phyloP scores from a whole-genome alignment of 2,113 vertebrate species.

The Noturus placidus region DNA sequence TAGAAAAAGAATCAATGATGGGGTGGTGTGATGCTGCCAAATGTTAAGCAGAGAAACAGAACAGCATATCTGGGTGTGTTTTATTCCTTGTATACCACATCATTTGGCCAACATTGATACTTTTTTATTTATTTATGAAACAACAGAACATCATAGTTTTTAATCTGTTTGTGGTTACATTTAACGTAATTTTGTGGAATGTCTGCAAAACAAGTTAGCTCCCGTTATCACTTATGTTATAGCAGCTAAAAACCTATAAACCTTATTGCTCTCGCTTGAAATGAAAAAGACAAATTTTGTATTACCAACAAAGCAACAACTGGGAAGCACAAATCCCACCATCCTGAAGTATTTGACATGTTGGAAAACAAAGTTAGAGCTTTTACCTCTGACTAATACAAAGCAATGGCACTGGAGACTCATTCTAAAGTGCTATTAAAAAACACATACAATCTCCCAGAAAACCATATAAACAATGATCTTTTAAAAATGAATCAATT shows the following conservation, averaged over 20 bases:
- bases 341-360: neutral
- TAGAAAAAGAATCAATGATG: neutral
- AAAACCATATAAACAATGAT: neutral
- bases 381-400: neutral
- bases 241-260: neutral
- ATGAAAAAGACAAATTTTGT: neutral
- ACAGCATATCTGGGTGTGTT: neutral
- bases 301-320: neutral
- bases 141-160: neutral
- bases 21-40: neutral
- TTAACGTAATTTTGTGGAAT: neutral
- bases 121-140: neutral
- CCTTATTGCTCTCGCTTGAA: neutral
- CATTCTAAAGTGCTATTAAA: neutral
- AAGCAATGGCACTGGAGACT: neutral
- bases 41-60: neutral
- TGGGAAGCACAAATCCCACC: neutral
- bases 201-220: neutral
- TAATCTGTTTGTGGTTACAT: neutral
- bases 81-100: neutral
- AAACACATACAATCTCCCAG: neutral
- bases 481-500: neutral
- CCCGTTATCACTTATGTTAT: neutral
- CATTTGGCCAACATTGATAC: neutral
- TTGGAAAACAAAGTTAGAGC: neutral